A percentile compares a stretch with the other conserved stretches of the same genome.
These are phyloP conservation scores for Crepidodera aurea DNA, from an alignment of 2,888 invertebrate genomes.

Conservation along the genomic window DNA sequence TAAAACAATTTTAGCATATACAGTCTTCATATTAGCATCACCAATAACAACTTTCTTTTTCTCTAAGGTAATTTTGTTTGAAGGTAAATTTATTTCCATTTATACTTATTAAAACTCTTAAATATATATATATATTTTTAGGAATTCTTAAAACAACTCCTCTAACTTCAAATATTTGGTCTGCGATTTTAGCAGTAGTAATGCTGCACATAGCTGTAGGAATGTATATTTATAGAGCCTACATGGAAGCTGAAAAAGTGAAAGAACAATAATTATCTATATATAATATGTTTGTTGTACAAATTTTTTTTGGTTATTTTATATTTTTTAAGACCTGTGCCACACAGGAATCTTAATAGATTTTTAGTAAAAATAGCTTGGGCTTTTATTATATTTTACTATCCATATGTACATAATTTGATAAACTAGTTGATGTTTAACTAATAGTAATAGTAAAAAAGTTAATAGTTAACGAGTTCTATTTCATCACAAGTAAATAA, in stretches of 20 bases:
- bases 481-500: too few relatives aligned
- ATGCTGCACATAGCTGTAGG: slow-evolving; percentile 80
- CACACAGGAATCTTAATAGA: too few relatives aligned
- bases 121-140: slow-evolving; percentile 50
- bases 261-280: slow-evolving; percentile 25
- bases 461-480: too few relatives aligned
- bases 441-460: too few relatives aligned
- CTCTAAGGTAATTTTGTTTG: slow-evolving; percentile 74
- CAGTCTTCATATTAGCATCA: slow-evolving; percentile 76
- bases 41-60: slow-evolving; percentile 79
- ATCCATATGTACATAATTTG: too few relatives aligned
- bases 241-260: slow-evolving; percentile 65
- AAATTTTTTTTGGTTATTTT: too few relatives aligned
- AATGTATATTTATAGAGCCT: slow-evolving; percentile 80
- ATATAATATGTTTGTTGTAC: not conserved
- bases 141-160: slow-evolving; percentile 63
- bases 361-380: too few relatives aligned
- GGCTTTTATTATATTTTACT: too few relatives aligned
- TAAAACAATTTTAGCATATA: slow-evolving; percentile 78
- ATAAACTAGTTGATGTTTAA: too few relatives aligned
- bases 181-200: slow-evolving; percentile 78
- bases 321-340: not conserved
- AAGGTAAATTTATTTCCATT: slow-evolving; percentile 62
- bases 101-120: not conserved
- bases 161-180: slow-evolving; percentile 77